Evolutionary conservation across 1,140 invertebrate species (phyloP).

Genomic region (Drosophila micromelanica): DNA sequence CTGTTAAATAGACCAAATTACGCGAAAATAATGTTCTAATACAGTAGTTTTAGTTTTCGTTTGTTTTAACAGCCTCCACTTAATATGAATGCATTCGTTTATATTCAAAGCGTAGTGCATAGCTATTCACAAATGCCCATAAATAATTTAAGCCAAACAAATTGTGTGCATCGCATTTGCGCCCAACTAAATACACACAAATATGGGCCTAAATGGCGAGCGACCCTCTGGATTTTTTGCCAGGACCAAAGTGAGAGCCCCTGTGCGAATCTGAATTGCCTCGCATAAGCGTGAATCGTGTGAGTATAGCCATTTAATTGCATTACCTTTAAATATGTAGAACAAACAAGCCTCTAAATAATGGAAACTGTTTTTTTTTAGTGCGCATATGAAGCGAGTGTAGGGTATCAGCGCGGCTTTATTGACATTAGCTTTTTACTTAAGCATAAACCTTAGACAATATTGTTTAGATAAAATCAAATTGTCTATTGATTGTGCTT

Average conservation of each 20-base stretch:
- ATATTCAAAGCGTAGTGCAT: conserved; percentile 1
- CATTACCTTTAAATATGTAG: conserved; percentile 69
- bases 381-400: not conserved
- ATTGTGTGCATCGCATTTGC: conserved; percentile 60
- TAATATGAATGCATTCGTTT: conserved; percentile 11
- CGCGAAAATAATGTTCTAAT: not conserved
- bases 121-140: conserved; percentile 55
- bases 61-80: not conserved
- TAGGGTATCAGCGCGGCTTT: conserved; percentile 15
- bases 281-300: conserved; percentile 44
- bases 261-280: not conserved
- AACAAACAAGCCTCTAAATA: conserved; percentile 50
- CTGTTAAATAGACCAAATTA: not conserved
- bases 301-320: conserved; percentile 68
- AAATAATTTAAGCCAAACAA: conserved; percentile 64
- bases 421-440: not conserved
- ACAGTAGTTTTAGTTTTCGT: not conserved
- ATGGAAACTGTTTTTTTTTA: conserved; percentile 28
- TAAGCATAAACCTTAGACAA: conserved; percentile 4
- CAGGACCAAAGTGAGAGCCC: not conserved
- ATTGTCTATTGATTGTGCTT: conserved; percentile 17
- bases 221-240: conserved; percentile 3
- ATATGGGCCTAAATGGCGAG: conserved; percentile 5
- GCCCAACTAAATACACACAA: conserved; percentile 53
- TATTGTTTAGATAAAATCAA: not conserved